A percentile compares a stretch with the other conserved stretches of the same genome.
phyloP scores from a whole-genome alignment of 2,888 invertebrate species.

The Cryptus armator region DNA sequence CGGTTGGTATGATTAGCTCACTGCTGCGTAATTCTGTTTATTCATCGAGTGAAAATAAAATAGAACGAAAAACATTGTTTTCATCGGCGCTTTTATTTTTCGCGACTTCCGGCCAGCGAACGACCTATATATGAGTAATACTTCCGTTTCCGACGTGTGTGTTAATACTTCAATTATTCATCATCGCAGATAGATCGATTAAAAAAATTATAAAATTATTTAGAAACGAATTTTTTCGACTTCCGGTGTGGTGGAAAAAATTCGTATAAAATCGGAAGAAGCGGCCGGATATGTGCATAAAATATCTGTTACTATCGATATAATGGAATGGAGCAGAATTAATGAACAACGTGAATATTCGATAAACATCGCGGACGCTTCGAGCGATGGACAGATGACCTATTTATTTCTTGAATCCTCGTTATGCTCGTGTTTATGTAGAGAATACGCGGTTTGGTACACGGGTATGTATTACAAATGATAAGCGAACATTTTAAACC shows the following conservation, averaged over 20 bases:
- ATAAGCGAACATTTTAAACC: slow-evolving; percentile 41
- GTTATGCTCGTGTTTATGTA: neutral
- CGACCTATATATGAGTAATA: slow-evolving; percentile 2
- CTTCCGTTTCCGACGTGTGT: neutral
- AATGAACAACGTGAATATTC: slow-evolving; percentile 2
- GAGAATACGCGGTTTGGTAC: slow-evolving; percentile 5
- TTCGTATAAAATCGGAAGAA: neutral
- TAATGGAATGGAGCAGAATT: neutral
- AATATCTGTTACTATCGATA: neutral
- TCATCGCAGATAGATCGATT: neutral
- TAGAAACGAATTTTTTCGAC: neutral
- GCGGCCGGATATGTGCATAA: too few species aligned
- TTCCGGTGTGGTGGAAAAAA: neutral
- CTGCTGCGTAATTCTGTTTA: slow-evolving; percentile 42
- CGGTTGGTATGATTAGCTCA: slow-evolving; percentile 49
- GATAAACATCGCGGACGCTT: slow-evolving; percentile 41
- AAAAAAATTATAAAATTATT: neutral
- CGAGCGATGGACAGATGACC: slow-evolving; percentile 29
- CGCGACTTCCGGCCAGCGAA: slow-evolving; percentile 7
- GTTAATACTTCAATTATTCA: neutral
- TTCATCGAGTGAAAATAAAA: slow-evolving; percentile 33
- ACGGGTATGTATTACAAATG: slow-evolving; percentile 45
- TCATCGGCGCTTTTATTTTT: slow-evolving; percentile 8
- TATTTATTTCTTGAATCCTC: slow-evolving; percentile 33
- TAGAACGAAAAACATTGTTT: slow-evolving; percentile 6